Evolutionary conservation across 1,140 invertebrate genomes (phyloP).

Genomic region (Holcopasites calliopsidis): DNA sequence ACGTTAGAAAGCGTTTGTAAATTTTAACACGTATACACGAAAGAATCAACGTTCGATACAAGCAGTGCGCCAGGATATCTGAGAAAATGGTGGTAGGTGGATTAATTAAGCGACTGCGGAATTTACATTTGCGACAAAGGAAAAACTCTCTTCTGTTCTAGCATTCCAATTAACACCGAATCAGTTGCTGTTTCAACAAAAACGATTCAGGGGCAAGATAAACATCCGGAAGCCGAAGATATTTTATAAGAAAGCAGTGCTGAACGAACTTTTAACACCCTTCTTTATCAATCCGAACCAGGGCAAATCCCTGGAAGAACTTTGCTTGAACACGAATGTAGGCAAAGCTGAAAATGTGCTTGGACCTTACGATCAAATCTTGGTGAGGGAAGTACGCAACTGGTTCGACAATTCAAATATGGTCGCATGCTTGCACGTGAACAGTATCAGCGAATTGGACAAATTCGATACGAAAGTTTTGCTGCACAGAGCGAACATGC

Average conservation of each 20-base stretch:
- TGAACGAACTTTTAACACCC: conserved; percentile 83
- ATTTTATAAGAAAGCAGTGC: conserved; percentile 82
- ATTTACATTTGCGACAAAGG: not conserved
- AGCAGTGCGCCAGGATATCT: conserved; percentile 7
- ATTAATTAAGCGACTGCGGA: not conserved
- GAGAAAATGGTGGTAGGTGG: conserved; percentile 26
- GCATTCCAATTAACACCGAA: conserved; percentile 66
- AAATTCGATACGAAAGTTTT: conserved; percentile 82
- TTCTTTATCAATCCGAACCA: conserved; percentile 78
- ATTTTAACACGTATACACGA: conserved; percentile 5
- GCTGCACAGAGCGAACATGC: conserved; percentile 84
- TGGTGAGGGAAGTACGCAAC: conserved; percentile 84
- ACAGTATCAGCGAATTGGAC: conserved; percentile 83
- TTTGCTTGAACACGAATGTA: conserved; percentile 51
- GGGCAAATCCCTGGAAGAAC: conserved; percentile 65
- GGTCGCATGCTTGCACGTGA: conserved; percentile 85
- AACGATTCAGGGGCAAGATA: conserved; percentile 85
- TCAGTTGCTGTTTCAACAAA: conserved; percentile 78
- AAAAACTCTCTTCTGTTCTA: conserved; percentile 62
- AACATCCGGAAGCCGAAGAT: conserved; percentile 86
- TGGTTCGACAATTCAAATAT: conserved; percentile 86
- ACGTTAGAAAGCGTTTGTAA: not conserved
- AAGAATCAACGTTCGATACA: conserved; percentile 10
- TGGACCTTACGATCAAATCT: conserved; percentile 85
- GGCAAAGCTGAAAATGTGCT: conserved; percentile 63